A percentile compares a stretch with the other conserved stretches of the same genome.
Evolutionary conservation across 2,797 vertebrate genomes (phyloP).

Genomic region (Sebastes hubbsi): DNA sequence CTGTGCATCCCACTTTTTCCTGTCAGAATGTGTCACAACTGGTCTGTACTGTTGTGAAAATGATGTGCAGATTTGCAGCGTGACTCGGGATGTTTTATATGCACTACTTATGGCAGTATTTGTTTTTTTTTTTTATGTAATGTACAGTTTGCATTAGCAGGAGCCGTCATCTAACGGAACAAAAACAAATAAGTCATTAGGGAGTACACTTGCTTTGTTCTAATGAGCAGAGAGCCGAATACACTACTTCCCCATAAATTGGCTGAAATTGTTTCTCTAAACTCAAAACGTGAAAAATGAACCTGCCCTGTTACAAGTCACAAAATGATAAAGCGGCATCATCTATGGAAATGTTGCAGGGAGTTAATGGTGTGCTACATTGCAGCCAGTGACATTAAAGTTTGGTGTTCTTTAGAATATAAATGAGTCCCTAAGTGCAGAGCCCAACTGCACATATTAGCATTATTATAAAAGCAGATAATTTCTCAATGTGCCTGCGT

Average conservation of each 20-base stretch:
- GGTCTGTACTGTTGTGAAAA: neutral
- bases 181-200: neutral
- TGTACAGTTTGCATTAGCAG: neutral
- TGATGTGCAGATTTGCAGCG: neutral
- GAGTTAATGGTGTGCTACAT: conserved; percentile 30
- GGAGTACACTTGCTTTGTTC: neutral
- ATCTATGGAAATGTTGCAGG: conserved; percentile 8
- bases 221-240: conserved; percentile 14
- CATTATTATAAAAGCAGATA: neutral
- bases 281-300: conserved; percentile 19
- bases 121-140: neutral
- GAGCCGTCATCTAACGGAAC: neutral
- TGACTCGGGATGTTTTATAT: neutral
- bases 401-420: conserved; percentile 6
- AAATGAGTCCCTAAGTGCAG: neutral
- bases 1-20: neutral
- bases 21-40: conserved; percentile 1
- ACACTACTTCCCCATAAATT: neutral
- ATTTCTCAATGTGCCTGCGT: neutral
- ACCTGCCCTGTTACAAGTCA: neutral
- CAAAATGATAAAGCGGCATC: conserved; percentile 13
- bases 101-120: neutral
- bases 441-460: neutral
- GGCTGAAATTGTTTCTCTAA: neutral
- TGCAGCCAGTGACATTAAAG: conserved; percentile 2